Evolutionary conservation across 2,888 invertebrate genomes (phyloP), one percentile per base, ranked within the genome.

Genomic region (Lepidonotus clava): DNA sequence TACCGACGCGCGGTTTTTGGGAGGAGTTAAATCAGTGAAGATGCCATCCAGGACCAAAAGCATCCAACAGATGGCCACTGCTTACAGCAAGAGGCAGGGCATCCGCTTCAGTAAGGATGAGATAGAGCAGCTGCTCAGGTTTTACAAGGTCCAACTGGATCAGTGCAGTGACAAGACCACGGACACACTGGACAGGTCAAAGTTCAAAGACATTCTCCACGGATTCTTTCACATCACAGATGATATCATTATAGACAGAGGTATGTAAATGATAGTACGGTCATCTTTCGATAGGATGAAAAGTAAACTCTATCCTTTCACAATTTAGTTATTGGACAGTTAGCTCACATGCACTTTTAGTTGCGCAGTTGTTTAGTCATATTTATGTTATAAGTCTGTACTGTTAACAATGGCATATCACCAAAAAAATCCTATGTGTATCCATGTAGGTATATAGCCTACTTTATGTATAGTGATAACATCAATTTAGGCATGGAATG

Each of bases 151-250:
- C 46, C 46, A 46, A 18, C 46, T 46, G 46, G 46, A 46, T 6
- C 8, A 6, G 8, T 11, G 46, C 46, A 18, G 46, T 18, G 46
- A 66, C n/a, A 28, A 24, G 14, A 83, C 24, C n/a, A 21, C 67
- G 1, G 56, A 34, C 32, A 89, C 86, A 85, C 84, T 93, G 86
- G 92, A 92, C 88, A 88, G 93, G 77, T 85, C 87, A 1, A 91
- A 90, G 83, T 94, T 94, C 87, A 83, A 93, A 53, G 94, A 94
- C 84, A 89, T 93, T 41, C 88, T 94, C 6, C 92, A 93, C 85
- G 90, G 92, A 84, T 89, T 90, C 77, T 97, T 97, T 92, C 96
- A 96, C 91, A 96, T 97, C 85, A 97, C 97, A 0, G 97, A 97
- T 66, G 66, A 66, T 8, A 6, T 66, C 32, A n/a, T 66, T 8